phyloP scores from a whole-genome alignment of 2,888 invertebrate genomes.

The Gandaritis pyraliata region DNA sequence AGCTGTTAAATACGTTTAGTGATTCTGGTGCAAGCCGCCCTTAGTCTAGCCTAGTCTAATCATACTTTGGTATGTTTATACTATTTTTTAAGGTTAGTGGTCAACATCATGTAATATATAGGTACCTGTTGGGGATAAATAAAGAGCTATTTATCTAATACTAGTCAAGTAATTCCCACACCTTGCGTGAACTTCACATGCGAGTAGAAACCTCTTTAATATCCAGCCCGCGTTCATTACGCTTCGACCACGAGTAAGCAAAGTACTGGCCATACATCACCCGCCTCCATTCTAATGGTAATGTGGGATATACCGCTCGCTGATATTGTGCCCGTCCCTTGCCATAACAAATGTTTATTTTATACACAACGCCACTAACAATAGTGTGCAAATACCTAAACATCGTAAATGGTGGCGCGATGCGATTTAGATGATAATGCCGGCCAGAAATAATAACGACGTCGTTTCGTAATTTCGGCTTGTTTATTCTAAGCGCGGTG shows the following conservation, averaged over 20 bases:
- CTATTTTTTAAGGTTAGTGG: no score
- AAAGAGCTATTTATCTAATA: no score
- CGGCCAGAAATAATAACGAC: conserved; percentile 76
- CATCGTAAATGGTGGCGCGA: conserved; percentile 78
- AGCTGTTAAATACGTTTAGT: no score
- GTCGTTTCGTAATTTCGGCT: conserved; percentile 64
- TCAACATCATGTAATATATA: no score
- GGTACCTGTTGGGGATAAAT: no score
- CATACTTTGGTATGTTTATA: no score
- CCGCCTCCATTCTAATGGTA: conserved; percentile 80
- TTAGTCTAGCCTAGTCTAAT: no score
- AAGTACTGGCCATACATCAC: conserved; percentile 75
- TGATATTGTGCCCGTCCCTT: conserved; percentile 78
- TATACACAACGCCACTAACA: conserved; percentile 84
- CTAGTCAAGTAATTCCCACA: background rate
- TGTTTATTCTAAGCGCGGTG: conserved; percentile 59
- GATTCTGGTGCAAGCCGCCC: no score
- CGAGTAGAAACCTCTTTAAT: conserved; percentile 23
- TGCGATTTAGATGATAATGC: conserved; percentile 84
- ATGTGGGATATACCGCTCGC: conserved; percentile 71
- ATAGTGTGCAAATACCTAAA: conserved; percentile 84
- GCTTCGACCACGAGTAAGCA: conserved; percentile 40
- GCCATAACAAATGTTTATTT: conserved; percentile 84
- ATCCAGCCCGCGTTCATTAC: conserved; percentile 45
- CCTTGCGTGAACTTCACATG: conserved; percentile 1